Percentiles rank a stretch among this genome's conserved stretches.
phyloP scores from a whole-genome alignment of 30 jellyfish, hydroid and myxozoan genomes.

The Rhopilema esculentum region DNA sequence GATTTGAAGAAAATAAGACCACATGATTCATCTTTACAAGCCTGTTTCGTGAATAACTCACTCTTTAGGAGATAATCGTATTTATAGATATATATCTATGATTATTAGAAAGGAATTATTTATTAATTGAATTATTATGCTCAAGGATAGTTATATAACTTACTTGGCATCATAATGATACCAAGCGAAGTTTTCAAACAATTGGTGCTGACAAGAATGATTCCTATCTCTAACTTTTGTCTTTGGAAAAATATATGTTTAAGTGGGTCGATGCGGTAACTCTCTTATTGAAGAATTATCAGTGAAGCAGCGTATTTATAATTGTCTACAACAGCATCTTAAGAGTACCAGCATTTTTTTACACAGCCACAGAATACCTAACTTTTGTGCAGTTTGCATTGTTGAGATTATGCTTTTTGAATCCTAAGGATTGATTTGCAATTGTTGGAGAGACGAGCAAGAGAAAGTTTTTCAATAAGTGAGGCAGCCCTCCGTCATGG shows the following conservation, averaged over 20 bases:
- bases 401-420: too few relatives aligned
- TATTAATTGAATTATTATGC: neutral
- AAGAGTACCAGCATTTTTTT: neutral
- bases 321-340: neutral
- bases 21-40: neutral
- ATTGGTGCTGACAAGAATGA: constrained; percentile 12
- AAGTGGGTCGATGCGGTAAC: constrained; percentile 1
- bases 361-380: too few relatives aligned
- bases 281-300: constrained; percentile 13
- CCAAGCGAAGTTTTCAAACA: constrained; percentile 1
- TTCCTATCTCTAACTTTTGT: constrained; percentile 19
- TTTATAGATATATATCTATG: neutral
- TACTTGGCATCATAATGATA: neutral
- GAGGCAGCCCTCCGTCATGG: too few relatives aligned
- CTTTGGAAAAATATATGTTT: neutral
- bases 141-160: neutral
- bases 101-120: neutral
- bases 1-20: too few relatives aligned
- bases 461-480: too few relatives aligned
- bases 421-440: too few relatives aligned
- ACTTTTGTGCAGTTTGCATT: too few relatives aligned
- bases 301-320: neutral
- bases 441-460: too few relatives aligned
- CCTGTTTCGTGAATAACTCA: neutral
- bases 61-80: neutral